These are phyloP conservation scores for Megalops cyprinoides DNA, from an alignment of 2,797 vertebrate genomes.

Conservation along the genomic window DNA sequence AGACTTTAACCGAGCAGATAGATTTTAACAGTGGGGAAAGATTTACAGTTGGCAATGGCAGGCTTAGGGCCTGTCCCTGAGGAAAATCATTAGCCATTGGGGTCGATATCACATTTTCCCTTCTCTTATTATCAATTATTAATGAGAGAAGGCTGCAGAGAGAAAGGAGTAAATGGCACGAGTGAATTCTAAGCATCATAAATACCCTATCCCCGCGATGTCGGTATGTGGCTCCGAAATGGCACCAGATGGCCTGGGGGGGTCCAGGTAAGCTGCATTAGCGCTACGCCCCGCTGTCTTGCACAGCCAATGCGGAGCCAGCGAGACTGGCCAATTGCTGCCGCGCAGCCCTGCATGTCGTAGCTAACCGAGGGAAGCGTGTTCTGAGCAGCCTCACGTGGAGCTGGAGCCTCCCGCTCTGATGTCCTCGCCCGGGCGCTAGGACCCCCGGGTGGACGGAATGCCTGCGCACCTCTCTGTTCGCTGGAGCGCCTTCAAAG, in stretches of 20 bases:
- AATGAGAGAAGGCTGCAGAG: not conserved
- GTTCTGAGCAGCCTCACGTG: too few species aligned
- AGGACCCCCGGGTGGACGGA: too few species aligned
- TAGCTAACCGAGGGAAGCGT: too few species aligned
- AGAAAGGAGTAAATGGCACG: not conserved
- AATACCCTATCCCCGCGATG: not conserved
- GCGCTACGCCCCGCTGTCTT: not conserved
- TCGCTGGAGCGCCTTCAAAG: too few species aligned
- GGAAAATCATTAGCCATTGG: constrained; percentile 24
- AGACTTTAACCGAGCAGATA: too few species aligned
- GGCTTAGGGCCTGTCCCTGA: not conserved
- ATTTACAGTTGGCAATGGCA: too few species aligned
- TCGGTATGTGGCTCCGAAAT: not conserved
- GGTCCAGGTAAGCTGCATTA: not conserved
- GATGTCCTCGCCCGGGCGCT: too few species aligned
- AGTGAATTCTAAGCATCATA: not conserved
- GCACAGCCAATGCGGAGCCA: not conserved
- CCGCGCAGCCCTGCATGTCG: too few species aligned
- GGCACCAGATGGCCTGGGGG: not conserved
- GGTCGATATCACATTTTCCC: constrained; percentile 6
- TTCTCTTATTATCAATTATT: constrained; percentile 25
- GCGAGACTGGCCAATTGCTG: not conserved
- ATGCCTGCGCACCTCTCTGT: too few species aligned
- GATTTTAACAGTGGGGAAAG: too few species aligned
- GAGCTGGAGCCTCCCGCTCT: too few species aligned